Base-by-base conservation (phyloP, 1,140 invertebrate genomes). In the Ceratosolen fusciceps region DNA sequence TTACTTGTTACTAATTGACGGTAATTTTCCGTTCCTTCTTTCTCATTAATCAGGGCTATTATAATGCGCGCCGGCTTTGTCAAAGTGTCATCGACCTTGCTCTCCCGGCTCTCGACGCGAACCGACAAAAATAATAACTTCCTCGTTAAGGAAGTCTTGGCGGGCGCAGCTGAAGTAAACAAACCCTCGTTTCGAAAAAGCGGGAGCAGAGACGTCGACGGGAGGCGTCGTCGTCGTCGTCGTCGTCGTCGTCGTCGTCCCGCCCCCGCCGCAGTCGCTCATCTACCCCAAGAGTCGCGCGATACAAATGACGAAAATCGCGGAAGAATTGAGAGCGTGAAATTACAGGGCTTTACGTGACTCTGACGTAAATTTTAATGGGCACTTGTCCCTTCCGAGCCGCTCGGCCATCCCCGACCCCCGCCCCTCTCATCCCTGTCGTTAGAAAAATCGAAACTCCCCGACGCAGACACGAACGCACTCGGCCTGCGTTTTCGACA, bases 61-160 rank as follows among this genome's bases (percentile, higher is more conserved):
- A 62, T 34, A 70, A 72, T 74, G n/a, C 14, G 37, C 54, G n/a
- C 26, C 37, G 14, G 24, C 26, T 74, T 62, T 26, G 39, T 74
- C 34, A 58, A 74, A 70, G 52, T 58, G 75, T 71, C 75, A 52
- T 60, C 49, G 67, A 77, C 67, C 65, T 71, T 29, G 67, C 49
- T 26, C 47, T n/a, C 21, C n/a, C 21, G 34, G 62, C 62, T 9
- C 21, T 68, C 31, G 58, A 24, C 4, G 12, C 19, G n/a, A n/a
- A 67, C 39, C 39, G 60, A 24, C 62, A 70, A 71, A 70, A 77
- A 77, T 70, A 70, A 70, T 77, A 43, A 70, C 58, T 77, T 70
- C 34, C 75, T 77, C 65, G 49, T 76, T 76, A 76, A 65, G 56
- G 29, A 60, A 74, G 56, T 74, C 56, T 24, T 24, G n/a, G 12